Evolutionary conservation across 64 coral and sea anemone species (phyloP).

Genomic region (Dendronephthya gigantea): DNA sequence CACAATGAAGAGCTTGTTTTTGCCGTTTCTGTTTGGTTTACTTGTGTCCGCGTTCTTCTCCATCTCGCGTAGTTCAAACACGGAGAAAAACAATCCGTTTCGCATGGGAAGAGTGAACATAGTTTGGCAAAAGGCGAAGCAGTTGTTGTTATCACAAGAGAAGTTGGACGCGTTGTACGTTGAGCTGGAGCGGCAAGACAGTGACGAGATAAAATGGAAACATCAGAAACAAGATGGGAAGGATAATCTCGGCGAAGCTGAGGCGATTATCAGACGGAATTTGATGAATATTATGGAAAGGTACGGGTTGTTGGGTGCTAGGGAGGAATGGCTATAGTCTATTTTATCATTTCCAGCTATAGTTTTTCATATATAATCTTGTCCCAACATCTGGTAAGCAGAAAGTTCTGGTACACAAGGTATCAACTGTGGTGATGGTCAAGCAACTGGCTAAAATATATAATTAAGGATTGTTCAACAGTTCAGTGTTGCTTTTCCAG

Average conservation of each 20-base stretch:
- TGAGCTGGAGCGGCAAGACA: not conserved
- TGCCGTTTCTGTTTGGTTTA: not conserved
- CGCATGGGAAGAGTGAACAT: not conserved
- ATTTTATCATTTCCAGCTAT: too few relatives aligned
- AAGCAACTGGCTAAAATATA: too few relatives aligned
- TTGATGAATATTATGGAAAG: too few relatives aligned
- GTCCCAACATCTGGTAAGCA: too few relatives aligned
- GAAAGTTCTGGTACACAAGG: too few relatives aligned
- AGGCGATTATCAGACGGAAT: not conserved
- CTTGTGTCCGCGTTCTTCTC: not conserved
- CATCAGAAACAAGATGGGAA: not conserved
- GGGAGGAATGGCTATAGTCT: too few relatives aligned
- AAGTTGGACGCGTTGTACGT: not conserved
- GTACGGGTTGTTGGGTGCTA: too few relatives aligned
- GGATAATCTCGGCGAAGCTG: not conserved
- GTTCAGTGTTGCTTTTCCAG: too few relatives aligned
- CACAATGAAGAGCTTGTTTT: not conserved
- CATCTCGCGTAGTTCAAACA: not conserved
- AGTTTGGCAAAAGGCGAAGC: constrained; percentile 4
- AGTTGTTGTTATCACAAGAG: not conserved
- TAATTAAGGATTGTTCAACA: too few relatives aligned
- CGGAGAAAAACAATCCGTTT: not conserved
- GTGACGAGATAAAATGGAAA: not conserved
- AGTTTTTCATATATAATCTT: too few relatives aligned
- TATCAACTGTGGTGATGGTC: too few relatives aligned